These are phyloP conservation scores for Chirona hameri DNA, from an alignment of 2,888 invertebrate species.

Conservation along the genomic window DNA sequence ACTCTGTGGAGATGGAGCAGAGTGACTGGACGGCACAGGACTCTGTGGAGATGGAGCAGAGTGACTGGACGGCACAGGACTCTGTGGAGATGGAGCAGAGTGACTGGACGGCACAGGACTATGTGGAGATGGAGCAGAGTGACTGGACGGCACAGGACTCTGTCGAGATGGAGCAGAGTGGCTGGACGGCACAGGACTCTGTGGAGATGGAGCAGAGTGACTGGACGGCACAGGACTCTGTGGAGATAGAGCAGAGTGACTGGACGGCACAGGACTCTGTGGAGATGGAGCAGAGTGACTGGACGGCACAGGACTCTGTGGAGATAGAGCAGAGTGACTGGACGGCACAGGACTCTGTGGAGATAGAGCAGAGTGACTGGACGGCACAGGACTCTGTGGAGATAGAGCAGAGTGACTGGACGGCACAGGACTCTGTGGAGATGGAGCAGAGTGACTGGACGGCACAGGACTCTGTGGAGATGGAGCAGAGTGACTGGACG, in stretches of 20 bases:
- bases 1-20: slow-evolving; percentile 47
- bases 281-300: no score
- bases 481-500: no score
- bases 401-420: no score
- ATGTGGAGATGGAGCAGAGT: slow-evolving; percentile 13
- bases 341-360: slow-evolving; percentile 70
- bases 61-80: slow-evolving; percentile 71
- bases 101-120: slow-evolving; percentile 75
- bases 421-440: slow-evolving; percentile 66
- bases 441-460: no score
- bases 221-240: slow-evolving; percentile 76
- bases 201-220: neutral
- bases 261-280: slow-evolving; percentile 76
- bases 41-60: slow-evolving; percentile 46
- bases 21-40: slow-evolving; percentile 67
- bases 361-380: no score
- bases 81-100: slow-evolving; percentile 42
- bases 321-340: no score
- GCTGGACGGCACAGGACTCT: slow-evolving; percentile 75
- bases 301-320: slow-evolving; percentile 72
- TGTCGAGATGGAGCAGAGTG: neutral
- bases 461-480: slow-evolving; percentile 65
- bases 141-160: slow-evolving; percentile 75
- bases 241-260: no score
- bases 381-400: slow-evolving; percentile 68